phyloP scores from a whole-genome alignment of 2,888 invertebrate species.

The Suillia variegata region DNA sequence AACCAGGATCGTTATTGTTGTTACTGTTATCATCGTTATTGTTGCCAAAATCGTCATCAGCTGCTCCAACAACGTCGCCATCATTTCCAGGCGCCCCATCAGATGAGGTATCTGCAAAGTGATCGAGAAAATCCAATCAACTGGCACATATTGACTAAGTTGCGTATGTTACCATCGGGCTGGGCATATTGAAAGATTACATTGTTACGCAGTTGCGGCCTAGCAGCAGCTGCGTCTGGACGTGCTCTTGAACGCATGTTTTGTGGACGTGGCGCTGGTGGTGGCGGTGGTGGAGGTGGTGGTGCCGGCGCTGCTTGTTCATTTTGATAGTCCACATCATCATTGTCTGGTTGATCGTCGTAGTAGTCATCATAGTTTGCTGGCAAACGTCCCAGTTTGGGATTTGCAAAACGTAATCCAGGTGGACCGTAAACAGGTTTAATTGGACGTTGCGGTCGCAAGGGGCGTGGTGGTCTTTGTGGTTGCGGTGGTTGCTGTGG shows the following conservation, averaged over 20 bases:
- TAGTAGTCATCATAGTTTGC: not conserved
- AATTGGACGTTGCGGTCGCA: slow-evolving; percentile 30
- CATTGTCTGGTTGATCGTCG: slow-evolving; percentile 28
- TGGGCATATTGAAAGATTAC: slow-evolving; percentile 51
- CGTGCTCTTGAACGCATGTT: not conserved
- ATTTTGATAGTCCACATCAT: slow-evolving; percentile 33
- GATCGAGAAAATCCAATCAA: slow-evolving; percentile 57
- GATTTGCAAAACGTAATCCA: not conserved
- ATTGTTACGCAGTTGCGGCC: slow-evolving; percentile 37
- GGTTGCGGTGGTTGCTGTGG: slow-evolving; percentile 17
- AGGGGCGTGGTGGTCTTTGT: slow-evolving; percentile 13
- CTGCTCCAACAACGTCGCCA: not conserved
- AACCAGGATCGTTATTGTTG: not conserved
- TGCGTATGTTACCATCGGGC: slow-evolving; percentile 52
- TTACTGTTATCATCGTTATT: not conserved
- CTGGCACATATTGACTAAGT: slow-evolving; percentile 55
- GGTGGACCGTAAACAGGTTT: not conserved
- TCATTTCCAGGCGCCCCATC: not conserved
- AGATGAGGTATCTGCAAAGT: slow-evolving; percentile 56
- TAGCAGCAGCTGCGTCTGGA: slow-evolving; percentile 4
- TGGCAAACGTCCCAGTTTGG: not conserved
- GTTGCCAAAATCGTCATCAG: not conserved
- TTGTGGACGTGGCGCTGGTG: not conserved
- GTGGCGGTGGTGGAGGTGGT: slow-evolving; percentile 12
- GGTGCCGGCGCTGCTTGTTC: slow-evolving; percentile 3